Conservation (phyloP, 2,113 vertebrate genomes). For the Sterna hirundo region DNA sequence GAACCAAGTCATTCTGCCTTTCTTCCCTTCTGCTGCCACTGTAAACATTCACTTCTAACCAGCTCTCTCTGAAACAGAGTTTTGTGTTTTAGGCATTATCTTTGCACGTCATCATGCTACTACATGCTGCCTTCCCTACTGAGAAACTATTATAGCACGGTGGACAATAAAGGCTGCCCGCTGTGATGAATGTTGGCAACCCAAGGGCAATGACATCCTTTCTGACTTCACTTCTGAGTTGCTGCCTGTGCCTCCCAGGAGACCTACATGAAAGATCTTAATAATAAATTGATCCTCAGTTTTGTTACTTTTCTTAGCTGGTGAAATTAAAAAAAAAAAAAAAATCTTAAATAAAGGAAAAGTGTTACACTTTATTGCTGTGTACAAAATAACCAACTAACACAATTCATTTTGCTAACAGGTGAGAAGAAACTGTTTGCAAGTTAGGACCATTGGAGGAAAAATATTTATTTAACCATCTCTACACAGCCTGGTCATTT, state of each 20-base stretch:
- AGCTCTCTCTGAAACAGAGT: neutral
- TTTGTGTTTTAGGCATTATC: slow-evolving; percentile 28
- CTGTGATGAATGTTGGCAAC: slow-evolving; percentile 19
- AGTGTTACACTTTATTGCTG: neutral
- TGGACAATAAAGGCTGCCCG: slow-evolving; percentile 17
- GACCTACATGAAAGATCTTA: neutral
- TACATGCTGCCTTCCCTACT: slow-evolving; percentile 24
- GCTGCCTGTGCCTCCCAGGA: neutral
- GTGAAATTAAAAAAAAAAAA: neutral
- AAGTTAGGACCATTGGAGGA: neutral
- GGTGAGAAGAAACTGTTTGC: neutral
- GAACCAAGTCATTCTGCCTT: neutral
- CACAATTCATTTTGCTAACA: neutral
- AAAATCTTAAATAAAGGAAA: neutral
- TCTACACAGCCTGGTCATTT: neutral
- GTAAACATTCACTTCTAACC: neutral
- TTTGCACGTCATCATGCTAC: neutral
- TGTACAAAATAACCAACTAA: neutral
- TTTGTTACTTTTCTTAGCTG: neutral
- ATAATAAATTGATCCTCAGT: neutral
- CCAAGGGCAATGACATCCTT: slow-evolving; percentile 27
- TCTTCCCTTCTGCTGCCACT: neutral
- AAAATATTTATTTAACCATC: neutral
- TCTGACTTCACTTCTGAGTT: neutral
- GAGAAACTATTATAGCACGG: neutral